Conservation (phyloP, 2,113 vertebrate genomes). For the Poeciliopsis turrubarensis region DNA sequence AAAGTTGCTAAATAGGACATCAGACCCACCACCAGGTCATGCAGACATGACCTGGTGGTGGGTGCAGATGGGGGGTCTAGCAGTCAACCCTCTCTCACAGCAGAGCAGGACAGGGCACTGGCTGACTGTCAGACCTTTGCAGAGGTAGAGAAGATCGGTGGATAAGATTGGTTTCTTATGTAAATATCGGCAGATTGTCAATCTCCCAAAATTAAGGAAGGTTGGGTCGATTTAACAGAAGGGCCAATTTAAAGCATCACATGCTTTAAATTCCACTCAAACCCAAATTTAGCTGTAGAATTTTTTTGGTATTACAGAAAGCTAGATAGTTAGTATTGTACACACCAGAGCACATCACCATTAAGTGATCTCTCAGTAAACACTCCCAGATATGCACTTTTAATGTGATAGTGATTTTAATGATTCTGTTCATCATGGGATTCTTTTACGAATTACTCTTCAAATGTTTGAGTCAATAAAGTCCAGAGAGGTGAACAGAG, state of each 20-base stretch:
- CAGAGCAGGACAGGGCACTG: no score
- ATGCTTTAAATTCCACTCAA: background rate
- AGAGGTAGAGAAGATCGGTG: no score
- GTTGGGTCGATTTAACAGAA: no score
- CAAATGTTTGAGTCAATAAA: constrained; percentile 8
- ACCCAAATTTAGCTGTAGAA: background rate
- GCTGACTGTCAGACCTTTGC: no score
- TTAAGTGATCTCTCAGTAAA: background rate
- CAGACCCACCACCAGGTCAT: no score
- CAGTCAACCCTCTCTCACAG: no score
- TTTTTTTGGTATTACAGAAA: background rate
- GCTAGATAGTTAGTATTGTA: background rate
- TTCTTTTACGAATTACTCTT: constrained; percentile 19
- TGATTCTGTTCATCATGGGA: constrained; percentile 26
- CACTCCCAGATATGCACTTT: background rate
- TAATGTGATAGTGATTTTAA: constrained; percentile 5
- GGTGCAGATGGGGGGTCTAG: no score
- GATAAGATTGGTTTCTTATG: no score
- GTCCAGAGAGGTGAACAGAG: constrained; percentile 11
- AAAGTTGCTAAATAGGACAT: no score
- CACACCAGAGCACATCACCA: background rate
- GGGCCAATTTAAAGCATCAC: background rate
- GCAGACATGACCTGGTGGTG: no score
- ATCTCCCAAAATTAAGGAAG: no score
- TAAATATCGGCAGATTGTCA: no score